These are phyloP conservation scores for Callocephalon fimbriatum DNA, from an alignment of 2,113 vertebrate genomes.

Conservation along the genomic window DNA sequence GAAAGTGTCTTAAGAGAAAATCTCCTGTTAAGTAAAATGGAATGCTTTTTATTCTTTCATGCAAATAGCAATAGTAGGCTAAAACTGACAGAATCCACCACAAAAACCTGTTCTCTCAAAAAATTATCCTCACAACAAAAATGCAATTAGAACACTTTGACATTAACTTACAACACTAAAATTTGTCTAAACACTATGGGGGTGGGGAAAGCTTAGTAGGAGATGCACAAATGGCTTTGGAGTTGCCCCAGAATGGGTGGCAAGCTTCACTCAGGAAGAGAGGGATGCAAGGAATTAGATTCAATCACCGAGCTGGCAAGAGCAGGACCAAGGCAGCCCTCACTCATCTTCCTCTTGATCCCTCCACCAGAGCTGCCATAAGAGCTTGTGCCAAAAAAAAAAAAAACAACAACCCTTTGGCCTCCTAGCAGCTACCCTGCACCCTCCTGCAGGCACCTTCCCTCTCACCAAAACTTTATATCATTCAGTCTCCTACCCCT, in stretches of 20 bases:
- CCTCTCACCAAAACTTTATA: not conserved
- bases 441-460: not conserved
- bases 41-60: not conserved
- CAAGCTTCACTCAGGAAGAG: not conserved
- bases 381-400: fast-evolving
- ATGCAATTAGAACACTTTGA: not conserved
- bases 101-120: not conserved
- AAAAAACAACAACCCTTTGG: not conserved
- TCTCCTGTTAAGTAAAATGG: not conserved
- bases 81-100: not conserved
- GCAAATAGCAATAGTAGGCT: not conserved
- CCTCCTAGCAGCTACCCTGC: not conserved
- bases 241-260: not conserved
- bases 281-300: not conserved
- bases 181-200: not conserved
- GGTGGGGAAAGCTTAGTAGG: not conserved
- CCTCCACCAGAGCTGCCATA: not conserved
- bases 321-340: not conserved
- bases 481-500: not conserved
- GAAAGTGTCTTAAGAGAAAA: not conserved
- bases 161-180: not conserved
- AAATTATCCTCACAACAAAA: not conserved
- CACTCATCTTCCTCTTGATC: not conserved
- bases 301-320: not conserved
- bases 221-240: not conserved